These are phyloP conservation scores for Deilephila porcellus DNA, from an alignment of 2,888 invertebrate genomes.

Conservation along the genomic window DNA sequence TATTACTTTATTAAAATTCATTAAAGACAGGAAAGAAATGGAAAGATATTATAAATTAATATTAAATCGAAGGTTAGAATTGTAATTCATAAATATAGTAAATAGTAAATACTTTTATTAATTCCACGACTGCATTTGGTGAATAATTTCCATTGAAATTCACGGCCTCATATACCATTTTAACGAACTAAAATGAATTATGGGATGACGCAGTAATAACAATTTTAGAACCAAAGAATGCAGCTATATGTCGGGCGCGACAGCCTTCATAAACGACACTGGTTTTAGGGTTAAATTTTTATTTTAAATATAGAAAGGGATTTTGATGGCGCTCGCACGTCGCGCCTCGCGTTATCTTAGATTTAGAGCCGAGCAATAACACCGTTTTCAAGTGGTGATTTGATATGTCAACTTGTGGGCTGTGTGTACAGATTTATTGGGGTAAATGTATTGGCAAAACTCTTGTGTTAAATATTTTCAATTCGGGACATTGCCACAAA, in stretches of 20 bases:
- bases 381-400: slow-evolving; percentile 58
- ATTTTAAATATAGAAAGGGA: slow-evolving; percentile 84
- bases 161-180: too few species aligned
- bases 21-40: too few species aligned
- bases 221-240: slow-evolving; percentile 76
- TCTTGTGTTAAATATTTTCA: too few species aligned
- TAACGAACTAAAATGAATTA: slow-evolving; percentile 43
- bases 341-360: slow-evolving; percentile 73
- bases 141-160: too few species aligned
- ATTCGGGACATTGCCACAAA: too few species aligned
- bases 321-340: slow-evolving; percentile 79
- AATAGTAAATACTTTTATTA: too few species aligned
- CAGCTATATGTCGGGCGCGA: slow-evolving; percentile 66
- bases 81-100: too few species aligned
- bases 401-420: slow-evolving; percentile 43
- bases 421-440: slow-evolving; percentile 54
- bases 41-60: too few species aligned
- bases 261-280: slow-evolving; percentile 71
- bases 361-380: slow-evolving; percentile 73
- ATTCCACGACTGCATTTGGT: too few species aligned
- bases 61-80: too few species aligned
- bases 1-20: too few species aligned
- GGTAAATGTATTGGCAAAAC: slow-evolving; percentile 36
- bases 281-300: slow-evolving; percentile 81
- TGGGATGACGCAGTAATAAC: slow-evolving; percentile 63